Evolutionary conservation across 2,113 vertebrate genomes (phyloP).

Genomic region (Pseudorectes ferrugineus): DNA sequence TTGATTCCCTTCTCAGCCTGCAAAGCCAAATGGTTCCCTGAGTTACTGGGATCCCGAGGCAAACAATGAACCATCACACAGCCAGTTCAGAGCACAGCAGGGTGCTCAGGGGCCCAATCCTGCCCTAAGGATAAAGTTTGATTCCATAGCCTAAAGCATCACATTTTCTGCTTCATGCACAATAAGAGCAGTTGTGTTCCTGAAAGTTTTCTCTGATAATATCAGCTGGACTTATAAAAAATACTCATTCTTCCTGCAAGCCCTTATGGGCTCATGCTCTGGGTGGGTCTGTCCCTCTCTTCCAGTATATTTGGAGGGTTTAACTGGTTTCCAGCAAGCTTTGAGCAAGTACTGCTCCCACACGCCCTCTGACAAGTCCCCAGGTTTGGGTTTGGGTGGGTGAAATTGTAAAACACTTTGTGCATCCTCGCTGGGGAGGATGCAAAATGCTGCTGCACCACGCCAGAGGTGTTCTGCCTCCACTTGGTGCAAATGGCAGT

Average conservation of each 20-base stretch:
- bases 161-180: background rate
- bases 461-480: background rate
- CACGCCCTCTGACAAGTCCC: background rate
- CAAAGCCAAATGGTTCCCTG: conserved; percentile 37
- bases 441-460: background rate
- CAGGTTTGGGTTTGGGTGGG: background rate
- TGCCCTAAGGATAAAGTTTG: background rate
- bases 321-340: background rate
- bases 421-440: background rate
- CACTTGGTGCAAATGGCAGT: background rate
- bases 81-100: background rate
- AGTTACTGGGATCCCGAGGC: conserved; percentile 31
- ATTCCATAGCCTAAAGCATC: background rate
- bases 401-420: background rate
- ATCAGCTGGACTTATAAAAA: background rate
- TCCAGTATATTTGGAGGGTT: background rate
- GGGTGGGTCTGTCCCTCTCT: background rate
- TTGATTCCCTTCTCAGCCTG: conserved; percentile 1
- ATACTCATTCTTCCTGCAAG: background rate
- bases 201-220: background rate
- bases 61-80: background rate
- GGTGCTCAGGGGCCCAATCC: background rate
- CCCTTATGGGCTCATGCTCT: background rate
- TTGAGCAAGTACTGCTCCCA: background rate
- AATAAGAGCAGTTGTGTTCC: background rate